Conservation (phyloP, 2,888 invertebrate genomes). For the Tortricodes alternella region DNA sequence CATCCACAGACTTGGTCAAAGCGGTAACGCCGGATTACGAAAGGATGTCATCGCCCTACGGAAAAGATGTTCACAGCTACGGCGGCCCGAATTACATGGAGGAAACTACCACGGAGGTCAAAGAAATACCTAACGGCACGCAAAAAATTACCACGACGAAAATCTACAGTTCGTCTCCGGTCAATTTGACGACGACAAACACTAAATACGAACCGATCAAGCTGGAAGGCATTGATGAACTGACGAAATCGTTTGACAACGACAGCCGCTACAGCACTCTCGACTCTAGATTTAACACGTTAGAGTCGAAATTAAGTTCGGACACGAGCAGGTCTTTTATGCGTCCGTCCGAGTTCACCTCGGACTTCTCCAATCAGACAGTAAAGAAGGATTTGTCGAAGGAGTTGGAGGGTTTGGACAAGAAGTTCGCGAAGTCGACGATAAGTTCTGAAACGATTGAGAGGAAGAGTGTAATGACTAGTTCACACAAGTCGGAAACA, state of each 20-base stretch:
- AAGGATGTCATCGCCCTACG: constrained; percentile 70
- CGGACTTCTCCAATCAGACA: constrained; percentile 54
- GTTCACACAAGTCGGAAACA: constrained; percentile 82
- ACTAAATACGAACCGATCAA: constrained; percentile 76
- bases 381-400: constrained; percentile 68
- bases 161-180: constrained; percentile 81
- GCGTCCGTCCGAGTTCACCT: constrained; percentile 77
- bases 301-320: constrained; percentile 73
- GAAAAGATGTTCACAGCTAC: constrained; percentile 65
- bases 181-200: constrained; percentile 74
- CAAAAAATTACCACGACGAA: constrained; percentile 82
- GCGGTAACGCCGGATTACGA: constrained; percentile 70
- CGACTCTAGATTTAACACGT: constrained; percentile 72
- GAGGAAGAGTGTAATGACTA: constrained; percentile 86
- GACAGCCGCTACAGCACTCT: constrained; percentile 75
- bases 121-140: constrained; percentile 80
- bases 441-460: constrained; percentile 87
- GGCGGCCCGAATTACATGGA: constrained; percentile 75
- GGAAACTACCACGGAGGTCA: constrained; percentile 79
- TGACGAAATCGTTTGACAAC: constrained; percentile 78
- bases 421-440: constrained; percentile 86
- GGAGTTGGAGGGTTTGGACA: constrained; percentile 84
- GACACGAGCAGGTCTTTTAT: constrained; percentile 78
- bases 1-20: constrained; percentile 64
- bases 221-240: constrained; percentile 78